Evolutionary conservation across 2,888 invertebrate genomes (phyloP).

Genomic region (Ophion costatus): DNA sequence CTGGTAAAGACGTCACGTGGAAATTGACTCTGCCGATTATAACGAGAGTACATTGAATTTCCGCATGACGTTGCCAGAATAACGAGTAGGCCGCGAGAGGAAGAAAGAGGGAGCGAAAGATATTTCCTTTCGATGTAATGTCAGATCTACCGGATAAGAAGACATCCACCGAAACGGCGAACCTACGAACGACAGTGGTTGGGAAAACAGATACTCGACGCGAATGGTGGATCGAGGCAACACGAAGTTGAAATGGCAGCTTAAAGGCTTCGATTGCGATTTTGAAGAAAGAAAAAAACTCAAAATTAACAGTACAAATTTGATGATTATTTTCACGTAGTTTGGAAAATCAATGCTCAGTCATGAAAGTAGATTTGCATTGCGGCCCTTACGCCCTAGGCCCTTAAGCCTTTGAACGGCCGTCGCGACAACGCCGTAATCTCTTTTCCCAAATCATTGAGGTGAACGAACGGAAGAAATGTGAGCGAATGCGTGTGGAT

Average conservation of each 20-base stretch:
- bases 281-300: too few species aligned
- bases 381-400: too few species aligned
- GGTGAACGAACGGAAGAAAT: conserved; percentile 20
- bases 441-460: conserved; percentile 29
- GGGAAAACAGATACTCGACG: conserved; percentile 28
- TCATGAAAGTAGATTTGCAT: too few species aligned
- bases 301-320: too few species aligned
- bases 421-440: conserved; percentile 2
- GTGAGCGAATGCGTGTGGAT: conserved; percentile 37
- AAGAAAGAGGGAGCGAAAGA: neutral
- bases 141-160: conserved; percentile 10
- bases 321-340: too few species aligned
- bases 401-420: neutral
- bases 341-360: too few species aligned
- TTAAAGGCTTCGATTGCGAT: too few species aligned
- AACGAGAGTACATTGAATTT: conserved; percentile 7
- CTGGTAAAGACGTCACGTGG: conserved; percentile 38
- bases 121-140: conserved; percentile 27
- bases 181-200: conserved; percentile 32
- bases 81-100: conserved; percentile 16
- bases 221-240: neutral
- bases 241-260: too few species aligned
- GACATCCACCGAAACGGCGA: conserved; percentile 23
- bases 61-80: conserved; percentile 40
- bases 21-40: neutral